Conservation (phyloP, 2,797 vertebrate species). For the Delichon dasypus region DNA sequence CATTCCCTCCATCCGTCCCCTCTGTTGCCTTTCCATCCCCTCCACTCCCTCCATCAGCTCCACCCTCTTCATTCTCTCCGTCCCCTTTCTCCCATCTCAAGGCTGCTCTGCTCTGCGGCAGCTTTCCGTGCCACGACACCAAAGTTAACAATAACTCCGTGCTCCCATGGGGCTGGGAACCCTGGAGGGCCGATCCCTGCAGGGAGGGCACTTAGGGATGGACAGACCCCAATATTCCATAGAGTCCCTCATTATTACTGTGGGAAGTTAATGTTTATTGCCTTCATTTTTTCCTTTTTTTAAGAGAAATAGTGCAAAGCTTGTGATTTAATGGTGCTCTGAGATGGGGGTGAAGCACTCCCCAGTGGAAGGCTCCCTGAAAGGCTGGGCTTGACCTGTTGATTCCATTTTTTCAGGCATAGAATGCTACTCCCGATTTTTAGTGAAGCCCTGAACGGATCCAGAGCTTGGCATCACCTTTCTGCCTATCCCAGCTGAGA, state of each 20-base stretch:
- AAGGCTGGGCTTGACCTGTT: fast-evolving
- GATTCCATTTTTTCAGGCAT: neutral
- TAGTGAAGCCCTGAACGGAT: neutral
- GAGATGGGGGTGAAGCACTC: fast-evolving
- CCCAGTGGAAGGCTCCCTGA: fast-evolving
- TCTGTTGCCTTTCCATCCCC: too few species aligned
- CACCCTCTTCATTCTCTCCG: too few species aligned
- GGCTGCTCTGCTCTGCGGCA: neutral
- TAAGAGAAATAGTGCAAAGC: neutral
- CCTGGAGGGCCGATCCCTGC: neutral
- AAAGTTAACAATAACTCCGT: fast-evolving
- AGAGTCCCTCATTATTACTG: fast-evolving
- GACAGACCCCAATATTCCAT: fast-evolving
- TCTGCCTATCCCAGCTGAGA: neutral
- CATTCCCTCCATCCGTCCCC: too few species aligned
- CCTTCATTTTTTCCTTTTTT: neutral
- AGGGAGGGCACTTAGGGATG: too few species aligned
- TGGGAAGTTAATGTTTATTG: fast-evolving
- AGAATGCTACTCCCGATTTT: neutral
- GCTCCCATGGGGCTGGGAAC: fast-evolving
- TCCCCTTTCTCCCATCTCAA: fast-evolving
- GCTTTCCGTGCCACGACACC: neutral
- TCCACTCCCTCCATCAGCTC: neutral
- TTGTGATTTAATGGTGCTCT: fast-evolving
- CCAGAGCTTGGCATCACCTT: neutral